These are phyloP conservation scores for Rhynchotus rufescens DNA, from an alignment of 2,797 vertebrate species.

Conservation along the genomic window DNA sequence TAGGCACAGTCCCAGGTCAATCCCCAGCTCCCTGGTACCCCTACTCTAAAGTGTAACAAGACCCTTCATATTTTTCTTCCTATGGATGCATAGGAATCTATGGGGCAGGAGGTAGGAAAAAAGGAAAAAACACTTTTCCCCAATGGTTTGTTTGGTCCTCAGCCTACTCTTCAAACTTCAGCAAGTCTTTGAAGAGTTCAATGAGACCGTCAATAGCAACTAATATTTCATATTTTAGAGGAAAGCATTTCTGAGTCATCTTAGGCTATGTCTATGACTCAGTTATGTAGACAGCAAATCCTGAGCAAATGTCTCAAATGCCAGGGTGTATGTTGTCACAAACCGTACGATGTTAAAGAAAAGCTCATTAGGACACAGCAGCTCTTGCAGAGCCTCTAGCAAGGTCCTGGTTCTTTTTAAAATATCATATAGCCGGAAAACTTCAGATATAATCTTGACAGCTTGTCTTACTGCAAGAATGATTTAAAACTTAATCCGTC, in stretches of 20 bases:
- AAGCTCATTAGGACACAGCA: slow-evolving; percentile 31
- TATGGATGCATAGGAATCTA: no score
- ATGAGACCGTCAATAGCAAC: background rate
- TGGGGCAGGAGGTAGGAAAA: no score
- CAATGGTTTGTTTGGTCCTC: background rate
- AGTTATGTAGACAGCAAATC: slow-evolving; percentile 52
- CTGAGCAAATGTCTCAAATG: slow-evolving; percentile 59
- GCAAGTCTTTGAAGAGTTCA: background rate
- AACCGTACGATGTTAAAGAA: slow-evolving; percentile 34
- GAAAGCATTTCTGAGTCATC: background rate
- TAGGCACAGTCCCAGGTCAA: no score
- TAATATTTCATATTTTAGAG: background rate
- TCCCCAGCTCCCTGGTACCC: no score
- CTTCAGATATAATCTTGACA: slow-evolving; percentile 67
- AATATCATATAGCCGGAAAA: slow-evolving; percentile 71
- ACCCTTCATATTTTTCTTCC: no score
- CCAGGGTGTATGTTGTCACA: background rate
- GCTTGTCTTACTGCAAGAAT: background rate
- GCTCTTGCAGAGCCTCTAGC: slow-evolving; percentile 57
- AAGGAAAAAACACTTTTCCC: background rate
- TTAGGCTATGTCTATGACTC: background rate
- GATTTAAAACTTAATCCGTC: slow-evolving; percentile 46
- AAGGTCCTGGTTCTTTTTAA: slow-evolving; percentile 33
- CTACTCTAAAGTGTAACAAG: no score
- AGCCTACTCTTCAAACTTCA: background rate